phyloP scores from a whole-genome alignment of 2,113 vertebrate species.

The Equus quagga region DNA sequence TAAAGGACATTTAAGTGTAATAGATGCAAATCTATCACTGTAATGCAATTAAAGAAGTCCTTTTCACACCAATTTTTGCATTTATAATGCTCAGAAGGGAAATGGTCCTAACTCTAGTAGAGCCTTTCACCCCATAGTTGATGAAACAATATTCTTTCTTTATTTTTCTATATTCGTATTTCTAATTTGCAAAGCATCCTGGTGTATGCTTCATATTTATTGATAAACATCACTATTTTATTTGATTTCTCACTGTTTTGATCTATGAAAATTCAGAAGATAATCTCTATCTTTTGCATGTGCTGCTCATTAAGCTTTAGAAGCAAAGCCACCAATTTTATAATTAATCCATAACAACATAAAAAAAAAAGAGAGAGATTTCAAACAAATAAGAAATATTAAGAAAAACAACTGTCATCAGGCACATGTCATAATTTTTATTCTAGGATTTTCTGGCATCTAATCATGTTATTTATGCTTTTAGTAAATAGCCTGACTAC shows the following conservation, averaged over 20 bases:
- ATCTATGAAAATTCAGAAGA: neutral
- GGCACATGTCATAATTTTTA: neutral
- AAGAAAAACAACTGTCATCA: neutral
- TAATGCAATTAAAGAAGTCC: too few relatives aligned
- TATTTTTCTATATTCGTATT: neutral
- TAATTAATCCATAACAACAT: neutral
- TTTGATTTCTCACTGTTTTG: neutral
- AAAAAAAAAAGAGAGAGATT: too few relatives aligned
- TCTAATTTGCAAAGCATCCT: neutral
- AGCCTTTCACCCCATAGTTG: neutral
- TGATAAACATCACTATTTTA: rapidly evolving
- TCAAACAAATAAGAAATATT: neutral
- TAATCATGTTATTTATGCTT: neutral
- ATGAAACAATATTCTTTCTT: too few relatives aligned
- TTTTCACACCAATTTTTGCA: neutral
- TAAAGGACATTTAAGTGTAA: neutral
- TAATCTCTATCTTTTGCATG: too few relatives aligned
- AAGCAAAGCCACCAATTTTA: neutral
- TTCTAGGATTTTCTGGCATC: neutral
- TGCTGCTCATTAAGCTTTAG: neutral
- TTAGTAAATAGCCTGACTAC: rapidly evolving
- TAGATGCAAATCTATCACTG: rapidly evolving
- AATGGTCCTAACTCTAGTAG: rapidly evolving
- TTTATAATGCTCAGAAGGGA: neutral
- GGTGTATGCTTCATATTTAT: neutral